Evolutionary conservation across 2,797 vertebrate genomes (phyloP).

Genomic region (Apogon hyalosoma): DNA sequence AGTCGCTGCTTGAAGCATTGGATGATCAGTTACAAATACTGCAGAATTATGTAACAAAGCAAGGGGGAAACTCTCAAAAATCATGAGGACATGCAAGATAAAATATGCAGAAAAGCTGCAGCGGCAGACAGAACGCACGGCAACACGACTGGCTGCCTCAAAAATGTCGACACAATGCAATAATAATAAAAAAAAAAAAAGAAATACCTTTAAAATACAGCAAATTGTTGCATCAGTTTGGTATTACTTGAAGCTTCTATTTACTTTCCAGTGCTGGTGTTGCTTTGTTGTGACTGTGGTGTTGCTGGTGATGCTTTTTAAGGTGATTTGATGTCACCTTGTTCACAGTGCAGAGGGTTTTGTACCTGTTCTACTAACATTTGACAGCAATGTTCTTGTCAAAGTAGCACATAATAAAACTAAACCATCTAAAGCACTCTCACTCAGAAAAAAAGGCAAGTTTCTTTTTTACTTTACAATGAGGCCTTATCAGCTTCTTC

Average conservation of each 20-base stretch:
- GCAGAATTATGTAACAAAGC: constrained; percentile 31
- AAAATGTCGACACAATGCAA: background rate
- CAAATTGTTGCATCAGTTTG: too few species aligned
- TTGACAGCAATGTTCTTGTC: constrained; percentile 24
- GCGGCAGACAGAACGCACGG: background rate
- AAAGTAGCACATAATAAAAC: constrained; percentile 11
- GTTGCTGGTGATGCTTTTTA: background rate
- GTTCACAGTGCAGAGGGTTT: constrained; percentile 14
- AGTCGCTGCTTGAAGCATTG: constrained; percentile 13
- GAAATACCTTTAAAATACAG: background rate
- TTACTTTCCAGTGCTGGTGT: background rate
- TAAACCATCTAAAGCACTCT: constrained; percentile 12
- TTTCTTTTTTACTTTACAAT: background rate
- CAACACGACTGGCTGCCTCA: background rate
- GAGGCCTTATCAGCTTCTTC: constrained; percentile 1
- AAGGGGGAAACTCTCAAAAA: constrained; percentile 7
- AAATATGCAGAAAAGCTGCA: background rate
- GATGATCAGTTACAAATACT: constrained; percentile 15
- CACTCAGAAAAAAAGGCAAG: background rate
- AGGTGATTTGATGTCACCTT: constrained; percentile 20
- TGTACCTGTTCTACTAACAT: constrained; percentile 2
- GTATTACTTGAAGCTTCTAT: too few species aligned
- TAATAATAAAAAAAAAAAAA: background rate
- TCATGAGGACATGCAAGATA: constrained; percentile 19
- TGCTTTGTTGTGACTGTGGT: constrained; percentile 1